phyloP scores from a whole-genome alignment of 2,888 invertebrate species.

The Pilophorus perplexus region DNA sequence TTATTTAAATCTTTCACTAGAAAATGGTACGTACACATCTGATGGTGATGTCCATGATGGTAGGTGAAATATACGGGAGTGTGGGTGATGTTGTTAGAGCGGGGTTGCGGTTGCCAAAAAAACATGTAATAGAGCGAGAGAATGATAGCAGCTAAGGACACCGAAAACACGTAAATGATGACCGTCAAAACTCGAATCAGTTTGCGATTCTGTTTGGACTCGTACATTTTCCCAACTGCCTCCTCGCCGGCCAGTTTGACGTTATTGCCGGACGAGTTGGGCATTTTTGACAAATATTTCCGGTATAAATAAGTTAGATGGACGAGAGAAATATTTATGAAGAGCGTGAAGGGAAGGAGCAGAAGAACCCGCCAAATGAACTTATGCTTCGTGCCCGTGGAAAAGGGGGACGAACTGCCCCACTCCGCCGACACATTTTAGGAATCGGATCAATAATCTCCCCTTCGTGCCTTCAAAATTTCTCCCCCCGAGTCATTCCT shows the following conservation, averaged over 20 bases:
- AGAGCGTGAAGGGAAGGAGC: not conserved
- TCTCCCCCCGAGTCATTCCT: too few relatives aligned
- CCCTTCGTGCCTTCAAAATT: not conserved
- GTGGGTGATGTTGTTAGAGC: conserved; percentile 21
- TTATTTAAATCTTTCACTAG: too few relatives aligned
- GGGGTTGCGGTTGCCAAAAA: conserved; percentile 79
- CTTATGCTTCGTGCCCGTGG: conserved; percentile 5
- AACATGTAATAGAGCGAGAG: conserved; percentile 91
- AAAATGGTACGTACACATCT: conserved; percentile 25
- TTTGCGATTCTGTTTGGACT: conserved; percentile 82
- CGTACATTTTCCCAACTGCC: conserved; percentile 69
- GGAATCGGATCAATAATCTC: conserved; percentile 29
- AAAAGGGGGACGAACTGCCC: conserved; percentile 4
- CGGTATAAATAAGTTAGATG: too few relatives aligned
- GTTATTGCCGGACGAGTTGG: conserved; percentile 46
- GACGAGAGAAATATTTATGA: not conserved
- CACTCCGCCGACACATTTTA: not conserved
- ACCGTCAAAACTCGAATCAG: conserved; percentile 88
- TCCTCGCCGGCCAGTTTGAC: conserved; percentile 66
- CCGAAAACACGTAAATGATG: conserved; percentile 88
- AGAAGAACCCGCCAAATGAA: conserved; percentile 1
- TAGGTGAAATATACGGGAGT: conserved; percentile 23
- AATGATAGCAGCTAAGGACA: conserved; percentile 90
- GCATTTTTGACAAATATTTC: conserved; percentile 26
- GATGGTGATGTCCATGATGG: too few relatives aligned